These are phyloP conservation scores for Brachyptera putata DNA, from an alignment of 2,888 invertebrate species.

Conservation along the genomic window DNA sequence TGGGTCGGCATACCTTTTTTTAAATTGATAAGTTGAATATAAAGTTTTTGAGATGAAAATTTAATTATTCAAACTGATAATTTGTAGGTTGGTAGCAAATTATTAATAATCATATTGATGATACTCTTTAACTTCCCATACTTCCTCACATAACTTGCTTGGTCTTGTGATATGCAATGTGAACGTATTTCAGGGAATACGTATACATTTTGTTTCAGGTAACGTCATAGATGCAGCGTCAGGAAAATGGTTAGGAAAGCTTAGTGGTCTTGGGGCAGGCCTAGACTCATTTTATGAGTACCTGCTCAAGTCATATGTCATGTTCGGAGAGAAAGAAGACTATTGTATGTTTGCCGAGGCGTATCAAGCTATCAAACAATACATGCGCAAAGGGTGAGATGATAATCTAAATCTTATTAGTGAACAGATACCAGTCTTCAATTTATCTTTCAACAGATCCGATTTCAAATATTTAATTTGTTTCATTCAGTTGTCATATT, in stretches of 20 bases:
- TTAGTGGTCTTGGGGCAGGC: constrained; percentile 59
- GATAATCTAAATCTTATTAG: too few species aligned
- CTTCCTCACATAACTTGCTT: too few species aligned
- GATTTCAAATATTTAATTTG: not conserved
- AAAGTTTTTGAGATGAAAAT: too few species aligned
- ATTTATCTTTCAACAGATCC: too few species aligned
- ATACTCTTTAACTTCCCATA: too few species aligned
- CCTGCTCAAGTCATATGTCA: constrained; percentile 56
- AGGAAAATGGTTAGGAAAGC: constrained; percentile 55
- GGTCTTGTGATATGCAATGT: too few species aligned
- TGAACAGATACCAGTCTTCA: too few species aligned
- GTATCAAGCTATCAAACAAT: constrained; percentile 51
- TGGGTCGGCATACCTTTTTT: too few species aligned
- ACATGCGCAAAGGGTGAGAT: constrained; percentile 53
- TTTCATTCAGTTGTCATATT: not conserved
- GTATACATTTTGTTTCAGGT: constrained; percentile 43
- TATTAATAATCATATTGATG: too few species aligned
- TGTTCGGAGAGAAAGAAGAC: constrained; percentile 56
- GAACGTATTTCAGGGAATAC: not conserved
- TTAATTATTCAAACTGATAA: too few species aligned
- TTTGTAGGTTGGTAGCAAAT: too few species aligned
- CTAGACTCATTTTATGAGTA: constrained; percentile 61
- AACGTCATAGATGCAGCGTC: constrained; percentile 59
- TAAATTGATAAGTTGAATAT: too few species aligned
- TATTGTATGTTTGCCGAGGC: constrained; percentile 54